Conservation (phyloP, 2,113 vertebrate genomes). For the Noturus placidus region DNA sequence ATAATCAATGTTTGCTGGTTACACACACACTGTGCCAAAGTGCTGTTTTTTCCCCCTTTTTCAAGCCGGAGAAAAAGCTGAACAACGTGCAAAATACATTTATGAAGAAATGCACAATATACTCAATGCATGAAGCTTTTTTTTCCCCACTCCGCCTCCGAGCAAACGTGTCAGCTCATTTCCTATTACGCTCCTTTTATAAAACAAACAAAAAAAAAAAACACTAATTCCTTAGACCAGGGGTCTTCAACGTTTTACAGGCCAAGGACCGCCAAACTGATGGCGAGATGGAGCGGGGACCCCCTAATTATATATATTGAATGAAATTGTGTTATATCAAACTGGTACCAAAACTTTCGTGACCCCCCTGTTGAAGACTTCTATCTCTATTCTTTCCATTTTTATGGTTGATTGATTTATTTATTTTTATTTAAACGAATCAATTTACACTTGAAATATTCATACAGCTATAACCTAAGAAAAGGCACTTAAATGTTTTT, state of each 20-base stretch:
- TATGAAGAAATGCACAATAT: background rate
- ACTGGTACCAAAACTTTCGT: no score
- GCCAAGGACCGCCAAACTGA: no score
- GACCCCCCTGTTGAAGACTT: no score
- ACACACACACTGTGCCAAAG: background rate
- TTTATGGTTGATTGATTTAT: background rate
- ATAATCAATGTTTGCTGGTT: background rate
- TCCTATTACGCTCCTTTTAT: background rate
- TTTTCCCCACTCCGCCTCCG: background rate
- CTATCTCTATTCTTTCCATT: background rate
- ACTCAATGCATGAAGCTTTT: background rate
- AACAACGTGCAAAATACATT: background rate
- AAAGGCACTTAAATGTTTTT: background rate
- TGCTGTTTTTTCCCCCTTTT: background rate
- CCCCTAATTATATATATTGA: no score
- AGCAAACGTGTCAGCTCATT: background rate
- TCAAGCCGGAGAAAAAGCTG: background rate
- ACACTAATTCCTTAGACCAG: no score
- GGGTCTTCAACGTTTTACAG: no score
- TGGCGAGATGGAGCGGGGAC: no score
- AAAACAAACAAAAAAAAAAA: no score
- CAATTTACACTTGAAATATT: background rate
- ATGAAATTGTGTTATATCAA: no score
- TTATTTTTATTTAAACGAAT: background rate
- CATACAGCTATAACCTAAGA: background rate